Conservation (phyloP, 2,888 invertebrate species). For the Pseudococcus jackbeardsleyi region DNA sequence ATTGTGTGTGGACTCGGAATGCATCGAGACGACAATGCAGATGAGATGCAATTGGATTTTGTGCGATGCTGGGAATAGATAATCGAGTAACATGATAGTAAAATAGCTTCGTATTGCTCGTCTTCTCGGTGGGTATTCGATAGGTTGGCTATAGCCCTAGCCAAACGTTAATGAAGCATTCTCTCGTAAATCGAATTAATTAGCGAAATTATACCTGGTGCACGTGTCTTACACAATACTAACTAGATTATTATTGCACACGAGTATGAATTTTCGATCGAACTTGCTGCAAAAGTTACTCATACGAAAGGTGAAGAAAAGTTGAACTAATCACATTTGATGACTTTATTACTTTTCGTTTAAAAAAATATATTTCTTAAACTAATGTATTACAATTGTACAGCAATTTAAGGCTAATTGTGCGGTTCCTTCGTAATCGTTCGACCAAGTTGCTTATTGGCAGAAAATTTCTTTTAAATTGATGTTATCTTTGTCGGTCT, state of each 20-base stretch:
- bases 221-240: neutral
- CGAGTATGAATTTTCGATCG: neutral
- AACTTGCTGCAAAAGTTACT: neutral
- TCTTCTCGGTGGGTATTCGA: neutral
- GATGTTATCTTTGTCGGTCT: conserved; percentile 13
- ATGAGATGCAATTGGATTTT: no score
- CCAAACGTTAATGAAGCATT: neutral
- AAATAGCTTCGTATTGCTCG: neutral
- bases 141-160: neutral
- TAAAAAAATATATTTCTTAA: neutral
- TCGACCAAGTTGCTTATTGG: conserved; percentile 1
- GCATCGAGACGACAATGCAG: neutral
- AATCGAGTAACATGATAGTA: neutral
- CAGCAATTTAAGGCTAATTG: neutral
- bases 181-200: neutral
- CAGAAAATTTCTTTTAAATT: conserved; percentile 14
- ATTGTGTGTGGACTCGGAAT: neutral
- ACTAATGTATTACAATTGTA: no score
- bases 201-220: neutral
- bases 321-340: neutral
- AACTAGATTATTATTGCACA: neutral
- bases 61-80: neutral
- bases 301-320: neutral
- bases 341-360: conserved; percentile 6
- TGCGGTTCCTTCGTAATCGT: neutral